phyloP scores from a whole-genome alignment of 2,113 vertebrate species.

The Brienomyrus longianalis region DNA sequence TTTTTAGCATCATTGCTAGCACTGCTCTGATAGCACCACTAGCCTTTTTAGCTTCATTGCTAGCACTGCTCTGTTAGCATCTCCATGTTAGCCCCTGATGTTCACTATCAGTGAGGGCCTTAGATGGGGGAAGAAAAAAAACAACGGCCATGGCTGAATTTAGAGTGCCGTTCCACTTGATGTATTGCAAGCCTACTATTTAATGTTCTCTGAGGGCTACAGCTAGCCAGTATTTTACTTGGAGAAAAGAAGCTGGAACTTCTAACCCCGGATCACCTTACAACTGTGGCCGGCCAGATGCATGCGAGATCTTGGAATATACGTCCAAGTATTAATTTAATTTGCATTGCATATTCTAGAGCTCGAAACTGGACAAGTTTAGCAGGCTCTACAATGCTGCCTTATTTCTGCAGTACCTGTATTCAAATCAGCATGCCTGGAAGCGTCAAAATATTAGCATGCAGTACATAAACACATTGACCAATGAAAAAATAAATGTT shows the following conservation, averaged over 20 bases:
- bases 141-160: background rate
- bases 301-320: background rate
- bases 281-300: background rate
- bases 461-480: conserved; percentile 6
- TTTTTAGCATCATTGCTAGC: background rate
- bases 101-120: background rate
- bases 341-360: background rate
- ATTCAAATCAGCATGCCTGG: background rate
- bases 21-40: background rate
- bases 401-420: background rate
- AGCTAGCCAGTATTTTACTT: background rate
- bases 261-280: background rate
- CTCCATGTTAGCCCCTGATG: background rate
- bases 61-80: background rate
- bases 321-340: background rate
- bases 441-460: background rate
- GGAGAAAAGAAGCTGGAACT: background rate
- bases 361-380: background rate
- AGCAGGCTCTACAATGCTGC: no score
- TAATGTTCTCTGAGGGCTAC: background rate
- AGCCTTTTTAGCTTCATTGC: background rate
- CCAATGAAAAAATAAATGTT: conserved; percentile 6
- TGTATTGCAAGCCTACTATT: background rate
- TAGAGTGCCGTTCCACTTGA: background rate
- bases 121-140: background rate